Evolutionary conservation across 2,888 invertebrate species (phyloP), one percentile per base, ranked within the genome.

Genomic region (Ectemnius cavifrons): DNA sequence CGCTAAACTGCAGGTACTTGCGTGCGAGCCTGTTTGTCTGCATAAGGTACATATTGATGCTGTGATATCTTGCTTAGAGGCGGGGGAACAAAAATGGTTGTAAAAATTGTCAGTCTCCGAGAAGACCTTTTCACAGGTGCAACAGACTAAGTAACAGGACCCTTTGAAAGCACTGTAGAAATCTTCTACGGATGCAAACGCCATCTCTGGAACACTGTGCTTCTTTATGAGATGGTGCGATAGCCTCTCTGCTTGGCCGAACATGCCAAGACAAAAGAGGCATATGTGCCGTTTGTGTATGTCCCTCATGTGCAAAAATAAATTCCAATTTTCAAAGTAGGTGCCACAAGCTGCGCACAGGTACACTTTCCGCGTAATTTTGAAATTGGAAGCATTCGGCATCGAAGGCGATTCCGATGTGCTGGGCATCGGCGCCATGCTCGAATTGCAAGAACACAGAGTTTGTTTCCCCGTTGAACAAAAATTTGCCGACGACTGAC

Each of bases 251-350:
- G 96, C 95, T 84, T 94, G 94, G 46, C 95, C 94, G 91, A 96
- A 97, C 93, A 96, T 95, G 63, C 96, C 95, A 77, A 96, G 92
- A 89, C 97, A 97, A 91, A 95, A 96, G 65, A 97, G 92, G 89
- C 97, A 97, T 83, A 96, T 95, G 87, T 95, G 95, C 67, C 96
- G 93, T 84, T 94, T 94, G 89, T 97, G 97, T 71, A 95, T 94
- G 87, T 96, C 96, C 67, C 95, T 93, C 94, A 97, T 96, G 85
- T 97, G 97, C 60, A 96, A 91, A 89, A 96, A 97, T 73, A 97
- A 92, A 91, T 96, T 96, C 96, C 96, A 96, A 86, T 96, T 95
- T 91, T 96, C 96, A 91, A 96, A 96, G 87, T 96, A 96, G 13
- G 95, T 96, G 59, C 95, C 95, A 89, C 97, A 97, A 0, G 95